phyloP scores from a whole-genome alignment of 2,888 invertebrate species.

The Enchytraeus crypticus region DNA sequence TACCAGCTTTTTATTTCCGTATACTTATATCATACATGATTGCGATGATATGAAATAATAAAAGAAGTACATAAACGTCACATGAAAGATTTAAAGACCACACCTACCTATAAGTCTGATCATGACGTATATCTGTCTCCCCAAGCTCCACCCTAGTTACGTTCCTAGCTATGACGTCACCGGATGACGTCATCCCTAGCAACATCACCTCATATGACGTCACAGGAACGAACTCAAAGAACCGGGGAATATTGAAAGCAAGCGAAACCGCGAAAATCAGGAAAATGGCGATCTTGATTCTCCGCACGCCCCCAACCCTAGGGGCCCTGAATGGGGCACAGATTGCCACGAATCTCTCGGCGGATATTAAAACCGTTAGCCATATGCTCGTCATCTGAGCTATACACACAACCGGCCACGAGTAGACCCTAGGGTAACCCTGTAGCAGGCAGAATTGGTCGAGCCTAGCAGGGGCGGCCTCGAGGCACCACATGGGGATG shows the following conservation, averaged over 20 bases:
- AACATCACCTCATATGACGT: background rate
- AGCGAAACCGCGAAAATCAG: conserved; percentile 32
- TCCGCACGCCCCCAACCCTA: conserved; percentile 29
- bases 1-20: too few species aligned
- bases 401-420: conserved; percentile 28
- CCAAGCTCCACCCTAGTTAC: conserved; percentile 13
- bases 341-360: conserved; percentile 44
- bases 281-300: conserved; percentile 31
- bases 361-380: conserved; percentile 42
- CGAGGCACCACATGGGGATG: conserved; percentile 19
- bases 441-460: conserved; percentile 19
- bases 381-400: conserved; percentile 38
- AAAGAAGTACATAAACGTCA: too few species aligned
- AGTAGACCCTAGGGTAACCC: conserved; percentile 24
- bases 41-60: too few species aligned
- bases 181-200: background rate
- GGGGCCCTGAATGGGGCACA: conserved; percentile 38
- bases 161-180: conserved; percentile 4
- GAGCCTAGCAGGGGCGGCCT: background rate
- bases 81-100: too few species aligned
- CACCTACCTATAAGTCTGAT: conserved; percentile 20
- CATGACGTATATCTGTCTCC: conserved; percentile 17
- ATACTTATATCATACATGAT: too few species aligned
- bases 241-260: conserved; percentile 34
- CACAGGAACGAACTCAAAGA: conserved; percentile 32